These are phyloP conservation scores for Norana najaformis DNA, from an alignment of 2,888 invertebrate species.

Conservation along the genomic window DNA sequence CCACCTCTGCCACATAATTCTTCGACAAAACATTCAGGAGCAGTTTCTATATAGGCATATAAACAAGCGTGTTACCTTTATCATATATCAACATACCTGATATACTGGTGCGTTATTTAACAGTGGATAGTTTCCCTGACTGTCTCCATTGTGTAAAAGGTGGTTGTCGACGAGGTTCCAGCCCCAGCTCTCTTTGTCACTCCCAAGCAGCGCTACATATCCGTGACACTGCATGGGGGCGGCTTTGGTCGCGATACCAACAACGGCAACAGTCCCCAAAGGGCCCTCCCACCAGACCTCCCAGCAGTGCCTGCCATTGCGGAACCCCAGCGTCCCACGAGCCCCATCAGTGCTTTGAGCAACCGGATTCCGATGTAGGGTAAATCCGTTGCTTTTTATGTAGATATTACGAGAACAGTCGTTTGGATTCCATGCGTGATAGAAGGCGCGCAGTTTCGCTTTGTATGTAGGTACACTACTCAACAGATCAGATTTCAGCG, in stretches of 20 bases:
- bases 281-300: slow-evolving; percentile 98
- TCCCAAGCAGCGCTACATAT: slow-evolving; percentile 90
- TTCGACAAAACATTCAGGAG: neutral
- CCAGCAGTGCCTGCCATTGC: slow-evolving; percentile 92
- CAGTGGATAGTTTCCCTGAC: slow-evolving; percentile 88
- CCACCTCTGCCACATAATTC: neutral
- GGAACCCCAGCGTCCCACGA: slow-evolving; percentile 81
- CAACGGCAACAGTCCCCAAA: slow-evolving; percentile 93
- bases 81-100: slow-evolving; percentile 72
- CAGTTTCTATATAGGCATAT: neutral
- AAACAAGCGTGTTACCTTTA: neutral
- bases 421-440: slow-evolving; percentile 94
- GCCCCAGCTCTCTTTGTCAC: slow-evolving; percentile 97
- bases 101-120: slow-evolving; percentile 96
- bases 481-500: slow-evolving; percentile 85
- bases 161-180: slow-evolving; percentile 99
- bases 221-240: slow-evolving; percentile 91
- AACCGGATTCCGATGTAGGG: slow-evolving; percentile 94
- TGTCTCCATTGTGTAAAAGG: slow-evolving; percentile 91
- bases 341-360: slow-evolving; percentile 96
- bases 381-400: slow-evolving; percentile 94
- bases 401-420: slow-evolving; percentile 96
- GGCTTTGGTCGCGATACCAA: slow-evolving; percentile 73
- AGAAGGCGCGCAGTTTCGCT: slow-evolving; percentile 84
- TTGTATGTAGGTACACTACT: slow-evolving; percentile 86